Evolutionary conservation across 2,113 vertebrate species (phyloP).

Genomic region (Hippocampus barbouri): DNA sequence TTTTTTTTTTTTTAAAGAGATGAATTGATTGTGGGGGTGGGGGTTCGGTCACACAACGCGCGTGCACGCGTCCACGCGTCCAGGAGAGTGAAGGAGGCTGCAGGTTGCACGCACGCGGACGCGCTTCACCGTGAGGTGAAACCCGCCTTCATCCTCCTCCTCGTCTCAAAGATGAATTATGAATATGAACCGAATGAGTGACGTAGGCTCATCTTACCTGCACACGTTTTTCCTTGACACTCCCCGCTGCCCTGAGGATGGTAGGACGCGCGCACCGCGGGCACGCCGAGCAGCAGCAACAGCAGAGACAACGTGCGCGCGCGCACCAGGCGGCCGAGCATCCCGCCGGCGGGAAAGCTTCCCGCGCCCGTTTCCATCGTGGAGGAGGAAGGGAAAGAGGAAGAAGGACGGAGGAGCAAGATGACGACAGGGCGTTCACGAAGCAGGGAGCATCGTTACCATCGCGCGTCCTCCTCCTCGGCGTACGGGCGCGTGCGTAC

Average conservation of each 20-base stretch:
- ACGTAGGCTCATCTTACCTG: slow-evolving; percentile 60
- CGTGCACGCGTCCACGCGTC: background rate
- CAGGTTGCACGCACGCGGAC: background rate
- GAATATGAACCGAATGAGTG: background rate
- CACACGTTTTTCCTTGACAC: slow-evolving; percentile 74
- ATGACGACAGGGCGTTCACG: background rate
- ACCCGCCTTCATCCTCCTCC: background rate
- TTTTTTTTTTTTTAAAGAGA: background rate
- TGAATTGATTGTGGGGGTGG: background rate
- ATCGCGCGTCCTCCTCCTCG: background rate
- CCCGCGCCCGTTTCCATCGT: slow-evolving; percentile 42
- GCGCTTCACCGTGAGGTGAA: background rate
- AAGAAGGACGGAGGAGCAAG: background rate
- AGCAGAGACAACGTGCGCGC: slow-evolving; percentile 54
- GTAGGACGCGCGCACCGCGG: slow-evolving; percentile 66
- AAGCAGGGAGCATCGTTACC: background rate
- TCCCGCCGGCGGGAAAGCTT: slow-evolving; percentile 31
- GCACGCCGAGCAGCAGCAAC: slow-evolving; percentile 59
- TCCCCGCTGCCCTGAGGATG: slow-evolving; percentile 70
- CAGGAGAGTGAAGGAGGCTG: background rate
- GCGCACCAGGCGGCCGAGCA: slow-evolving; percentile 53
- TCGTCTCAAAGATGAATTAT: background rate
- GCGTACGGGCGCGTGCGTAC: background rate
- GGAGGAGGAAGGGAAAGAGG: slow-evolving; percentile 7
- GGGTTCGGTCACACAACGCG: background rate